A percentile compares a stretch with the other conserved stretches of the same genome.
Evolutionary conservation across 2,797 vertebrate genomes (phyloP).

Genomic region (Eulemur rubriventer): DNA sequence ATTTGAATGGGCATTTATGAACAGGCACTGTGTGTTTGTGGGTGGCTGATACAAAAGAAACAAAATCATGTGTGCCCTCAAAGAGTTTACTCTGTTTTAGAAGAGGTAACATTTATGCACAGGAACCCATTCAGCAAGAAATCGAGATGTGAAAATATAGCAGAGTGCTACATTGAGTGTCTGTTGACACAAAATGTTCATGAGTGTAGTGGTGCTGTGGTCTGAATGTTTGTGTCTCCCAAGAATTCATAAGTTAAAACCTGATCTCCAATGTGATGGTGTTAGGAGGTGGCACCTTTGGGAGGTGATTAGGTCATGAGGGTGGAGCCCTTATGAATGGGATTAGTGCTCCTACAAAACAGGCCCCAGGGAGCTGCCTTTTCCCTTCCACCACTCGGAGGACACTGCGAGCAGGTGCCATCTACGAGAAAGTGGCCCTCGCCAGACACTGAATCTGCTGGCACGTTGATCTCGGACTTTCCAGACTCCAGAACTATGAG

Average conservation of each 20-base stretch:
- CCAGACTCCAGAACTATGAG: background rate
- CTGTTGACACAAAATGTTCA: background rate
- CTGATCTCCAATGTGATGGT: background rate
- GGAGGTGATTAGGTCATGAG: background rate
- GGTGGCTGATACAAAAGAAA: background rate
- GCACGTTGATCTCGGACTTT: background rate
- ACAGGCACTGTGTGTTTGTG: background rate
- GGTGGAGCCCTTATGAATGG: background rate
- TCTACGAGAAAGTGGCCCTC: background rate
- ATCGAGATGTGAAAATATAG: background rate
- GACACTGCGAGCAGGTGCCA: background rate
- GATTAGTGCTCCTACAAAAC: background rate
- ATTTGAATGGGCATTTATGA: background rate
- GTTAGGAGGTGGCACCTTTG: background rate
- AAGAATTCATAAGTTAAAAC: background rate
- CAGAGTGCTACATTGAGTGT: background rate
- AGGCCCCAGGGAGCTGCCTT: background rate
- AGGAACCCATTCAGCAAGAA: conserved; percentile 12
- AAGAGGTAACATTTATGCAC: background rate
- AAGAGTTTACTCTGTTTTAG: background rate
- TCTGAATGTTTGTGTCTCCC: background rate
- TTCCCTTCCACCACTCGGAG: background rate
- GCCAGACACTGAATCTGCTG: too few species aligned
- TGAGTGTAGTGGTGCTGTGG: rapidly evolving
- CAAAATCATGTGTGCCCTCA: background rate